Evolutionary conservation across 2,113 vertebrate genomes (phyloP).

Genomic region (Semnornis frantzii): DNA sequence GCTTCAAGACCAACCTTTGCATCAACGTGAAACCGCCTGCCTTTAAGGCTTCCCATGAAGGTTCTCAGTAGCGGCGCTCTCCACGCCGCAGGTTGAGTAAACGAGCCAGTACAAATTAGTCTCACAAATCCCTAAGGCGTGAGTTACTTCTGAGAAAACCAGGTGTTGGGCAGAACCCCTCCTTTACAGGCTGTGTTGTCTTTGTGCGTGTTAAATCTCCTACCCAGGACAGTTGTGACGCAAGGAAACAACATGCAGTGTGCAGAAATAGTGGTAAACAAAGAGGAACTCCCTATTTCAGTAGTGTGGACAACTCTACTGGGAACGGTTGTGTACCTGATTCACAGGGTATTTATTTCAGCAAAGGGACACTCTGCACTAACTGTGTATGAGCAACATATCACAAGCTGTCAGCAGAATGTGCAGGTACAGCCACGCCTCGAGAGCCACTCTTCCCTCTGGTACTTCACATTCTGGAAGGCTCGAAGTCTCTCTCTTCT

Average conservation of each 20-base stretch:
- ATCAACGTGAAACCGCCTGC: constrained; percentile 36
- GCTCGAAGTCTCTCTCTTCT: constrained; percentile 91
- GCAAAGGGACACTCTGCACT: constrained; percentile 44
- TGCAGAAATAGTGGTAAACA: constrained; percentile 70
- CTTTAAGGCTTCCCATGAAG: constrained; percentile 11
- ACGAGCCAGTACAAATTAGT: neutral
- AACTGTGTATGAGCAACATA: constrained; percentile 29
- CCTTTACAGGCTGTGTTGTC: neutral
- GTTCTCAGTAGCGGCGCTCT: constrained; percentile 47
- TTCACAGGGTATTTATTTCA: constrained; percentile 61
- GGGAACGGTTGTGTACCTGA: constrained; percentile 59
- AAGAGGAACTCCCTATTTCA: constrained; percentile 72
- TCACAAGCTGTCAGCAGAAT: constrained; percentile 52
- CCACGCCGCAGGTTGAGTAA: neutral
- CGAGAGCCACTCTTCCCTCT: constrained; percentile 3
- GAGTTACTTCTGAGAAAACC: neutral
- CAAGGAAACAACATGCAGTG: constrained; percentile 55
- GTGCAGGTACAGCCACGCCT: constrained; percentile 47
- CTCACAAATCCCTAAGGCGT: neutral
- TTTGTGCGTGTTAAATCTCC: constrained; percentile 10
- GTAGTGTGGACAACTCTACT: constrained; percentile 74
- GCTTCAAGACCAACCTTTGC: constrained; percentile 6
- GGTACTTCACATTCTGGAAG: constrained; percentile 87
- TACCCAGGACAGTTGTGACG: constrained; percentile 14
- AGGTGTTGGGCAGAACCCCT: neutral